phyloP scores from a whole-genome alignment of 2,797 vertebrate species.

The Lagodon rhomboides region DNA sequence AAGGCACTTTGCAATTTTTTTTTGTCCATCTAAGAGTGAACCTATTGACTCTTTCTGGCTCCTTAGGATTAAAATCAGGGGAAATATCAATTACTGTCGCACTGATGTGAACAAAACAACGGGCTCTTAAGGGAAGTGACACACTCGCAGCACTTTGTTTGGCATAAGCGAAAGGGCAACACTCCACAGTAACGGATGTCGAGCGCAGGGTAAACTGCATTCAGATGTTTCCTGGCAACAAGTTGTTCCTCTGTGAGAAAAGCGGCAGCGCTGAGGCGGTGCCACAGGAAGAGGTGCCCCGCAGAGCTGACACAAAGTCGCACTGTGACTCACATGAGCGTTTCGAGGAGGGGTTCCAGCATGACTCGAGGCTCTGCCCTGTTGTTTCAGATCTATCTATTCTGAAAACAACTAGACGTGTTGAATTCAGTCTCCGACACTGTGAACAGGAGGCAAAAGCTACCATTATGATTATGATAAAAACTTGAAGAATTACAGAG shows the following conservation, averaged over 20 bases:
- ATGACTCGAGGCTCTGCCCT: slow-evolving; percentile 23
- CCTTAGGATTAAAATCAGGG: slow-evolving; percentile 31
- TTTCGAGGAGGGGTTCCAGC: slow-evolving; percentile 59
- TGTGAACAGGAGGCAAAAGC: background rate
- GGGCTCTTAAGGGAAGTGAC: slow-evolving; percentile 36
- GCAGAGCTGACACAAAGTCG: slow-evolving; percentile 7
- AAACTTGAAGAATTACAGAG: background rate
- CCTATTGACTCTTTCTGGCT: slow-evolving; percentile 16
- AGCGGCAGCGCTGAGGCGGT: background rate
- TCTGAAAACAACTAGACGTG: background rate
- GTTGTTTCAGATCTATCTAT: slow-evolving; percentile 1
- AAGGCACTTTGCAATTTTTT: slow-evolving; percentile 79
- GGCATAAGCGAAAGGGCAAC: slow-evolving; percentile 13
- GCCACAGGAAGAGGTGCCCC: slow-evolving; percentile 6
- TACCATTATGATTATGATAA: background rate
- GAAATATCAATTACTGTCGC: slow-evolving; percentile 16
- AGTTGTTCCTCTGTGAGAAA: slow-evolving; percentile 25
- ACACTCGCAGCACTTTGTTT: slow-evolving; percentile 30
- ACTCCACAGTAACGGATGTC: slow-evolving; percentile 27
- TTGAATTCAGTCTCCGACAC: background rate
- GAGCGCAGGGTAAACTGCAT: slow-evolving; percentile 32
- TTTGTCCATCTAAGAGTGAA: slow-evolving; percentile 36
- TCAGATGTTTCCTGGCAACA: slow-evolving; percentile 42
- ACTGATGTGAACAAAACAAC: slow-evolving; percentile 31
- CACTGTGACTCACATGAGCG: slow-evolving; percentile 1